Evolutionary conservation across 2,797 vertebrate species (phyloP).

Genomic region (Lerista edwardsae): DNA sequence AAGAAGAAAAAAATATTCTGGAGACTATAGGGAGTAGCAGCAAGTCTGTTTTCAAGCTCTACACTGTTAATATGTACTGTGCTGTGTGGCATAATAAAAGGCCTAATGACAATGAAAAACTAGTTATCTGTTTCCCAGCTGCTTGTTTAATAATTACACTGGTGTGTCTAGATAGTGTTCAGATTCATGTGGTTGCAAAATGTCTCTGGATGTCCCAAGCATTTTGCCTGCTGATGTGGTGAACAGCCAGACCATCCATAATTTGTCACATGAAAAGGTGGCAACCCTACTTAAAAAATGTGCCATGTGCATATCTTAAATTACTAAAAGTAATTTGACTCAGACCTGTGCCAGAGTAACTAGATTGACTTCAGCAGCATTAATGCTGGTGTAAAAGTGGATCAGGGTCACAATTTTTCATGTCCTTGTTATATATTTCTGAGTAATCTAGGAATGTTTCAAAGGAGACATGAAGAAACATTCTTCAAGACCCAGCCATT

Average conservation of each 20-base stretch:
- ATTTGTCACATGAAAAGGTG: not conserved
- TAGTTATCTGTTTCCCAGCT: not conserved
- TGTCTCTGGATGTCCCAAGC: too few species aligned
- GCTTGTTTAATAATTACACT: not conserved
- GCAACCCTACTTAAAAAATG: not conserved
- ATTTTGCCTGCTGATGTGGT: not conserved
- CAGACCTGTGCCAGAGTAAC: not conserved
- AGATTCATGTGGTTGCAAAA: not conserved
- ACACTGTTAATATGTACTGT: not conserved
- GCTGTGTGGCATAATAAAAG: not conserved
- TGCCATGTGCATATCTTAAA: not conserved
- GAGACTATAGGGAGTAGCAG: not conserved
- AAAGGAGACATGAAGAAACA: not conserved
- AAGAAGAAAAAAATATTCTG: not conserved
- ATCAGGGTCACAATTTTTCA: fast-evolving
- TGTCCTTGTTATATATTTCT: fast-evolving
- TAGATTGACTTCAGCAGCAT: not conserved
- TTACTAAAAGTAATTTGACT: not conserved
- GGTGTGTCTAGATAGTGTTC: not conserved
- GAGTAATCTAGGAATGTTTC: not conserved
- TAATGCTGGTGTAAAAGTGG: not conserved
- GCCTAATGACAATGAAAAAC: not conserved
- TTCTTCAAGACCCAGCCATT: not conserved
- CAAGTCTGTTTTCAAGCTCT: not conserved
- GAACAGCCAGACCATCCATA: not conserved